Conservation (phyloP, 2,797 vertebrate genomes). For the Selene dorsalis region DNA sequence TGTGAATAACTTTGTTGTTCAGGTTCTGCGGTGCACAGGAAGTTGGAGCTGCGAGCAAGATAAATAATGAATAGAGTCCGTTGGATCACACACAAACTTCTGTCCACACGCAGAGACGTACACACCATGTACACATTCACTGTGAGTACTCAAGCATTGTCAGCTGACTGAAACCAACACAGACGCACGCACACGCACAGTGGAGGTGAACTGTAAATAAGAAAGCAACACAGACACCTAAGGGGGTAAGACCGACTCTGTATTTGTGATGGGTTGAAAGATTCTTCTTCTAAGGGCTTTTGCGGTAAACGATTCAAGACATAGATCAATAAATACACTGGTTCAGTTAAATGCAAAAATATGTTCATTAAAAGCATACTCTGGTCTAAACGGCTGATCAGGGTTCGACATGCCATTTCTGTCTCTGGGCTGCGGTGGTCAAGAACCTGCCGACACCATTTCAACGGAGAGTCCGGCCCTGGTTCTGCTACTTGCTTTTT, state of each 20-base stretch:
- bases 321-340: neutral
- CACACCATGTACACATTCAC: conserved; percentile 24
- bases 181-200: conserved; percentile 6
- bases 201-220: conserved; percentile 67
- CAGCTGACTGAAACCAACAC: conserved; percentile 17
- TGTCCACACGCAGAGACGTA: conserved; percentile 32
- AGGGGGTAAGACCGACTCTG: neutral
- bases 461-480: conserved; percentile 86
- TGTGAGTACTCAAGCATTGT: conserved; percentile 35
- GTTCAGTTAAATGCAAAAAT: neutral
- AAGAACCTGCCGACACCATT: conserved; percentile 92
- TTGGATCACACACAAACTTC: conserved; percentile 54
- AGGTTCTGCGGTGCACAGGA: conserved; percentile 54
- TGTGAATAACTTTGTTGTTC: conserved; percentile 75
- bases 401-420: conserved; percentile 89
- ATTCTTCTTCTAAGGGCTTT: neutral
- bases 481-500: conserved; percentile 85
- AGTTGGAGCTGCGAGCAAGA: conserved; percentile 40
- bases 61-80: conserved; percentile 68
- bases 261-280: neutral
- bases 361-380: conserved; percentile 77
- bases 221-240: conserved; percentile 14
- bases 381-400: conserved; percentile 91
- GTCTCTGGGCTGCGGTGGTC: conserved; percentile 93
- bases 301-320: neutral